Evolutionary conservation across 2,113 vertebrate genomes (phyloP).

Genomic region (Siniperca knerii): DNA sequence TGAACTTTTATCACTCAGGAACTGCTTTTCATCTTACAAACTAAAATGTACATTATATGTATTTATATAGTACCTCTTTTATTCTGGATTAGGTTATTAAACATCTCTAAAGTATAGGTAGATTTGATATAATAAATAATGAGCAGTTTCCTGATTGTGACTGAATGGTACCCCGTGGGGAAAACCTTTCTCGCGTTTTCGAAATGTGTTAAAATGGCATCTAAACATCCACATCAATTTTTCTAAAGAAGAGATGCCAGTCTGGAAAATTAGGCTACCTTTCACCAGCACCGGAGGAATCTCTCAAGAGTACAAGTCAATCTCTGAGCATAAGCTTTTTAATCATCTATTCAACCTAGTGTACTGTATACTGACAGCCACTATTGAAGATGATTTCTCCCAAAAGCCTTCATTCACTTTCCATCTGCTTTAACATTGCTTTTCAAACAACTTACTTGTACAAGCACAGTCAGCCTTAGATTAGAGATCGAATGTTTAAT

Average conservation of each 20-base stretch:
- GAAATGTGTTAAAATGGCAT: conserved; percentile 25
- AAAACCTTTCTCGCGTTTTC: not conserved
- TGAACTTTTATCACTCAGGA: conserved; percentile 13
- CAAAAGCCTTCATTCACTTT: conserved; percentile 36
- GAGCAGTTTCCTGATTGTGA: not conserved
- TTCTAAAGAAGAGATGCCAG: conserved; percentile 20
- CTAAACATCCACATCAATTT: conserved; percentile 35
- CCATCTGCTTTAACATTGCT: conserved; percentile 33
- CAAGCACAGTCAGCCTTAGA: conserved; percentile 11
- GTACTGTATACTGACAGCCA: conserved; percentile 24
- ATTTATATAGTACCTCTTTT: not conserved
- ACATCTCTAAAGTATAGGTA: not conserved
- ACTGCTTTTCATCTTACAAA: not conserved
- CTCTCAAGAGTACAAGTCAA: conserved; percentile 25
- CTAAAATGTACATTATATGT: not conserved
- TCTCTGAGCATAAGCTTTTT: conserved; percentile 40
- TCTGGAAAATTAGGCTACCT: conserved; percentile 58
- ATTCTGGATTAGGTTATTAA: not conserved
- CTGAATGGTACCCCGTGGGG: not conserved
- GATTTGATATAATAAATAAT: not conserved
- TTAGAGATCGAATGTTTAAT: conserved; percentile 35
- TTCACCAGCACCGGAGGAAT: conserved; percentile 52
- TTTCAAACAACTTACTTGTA: conserved; percentile 15
- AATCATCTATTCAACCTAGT: conserved; percentile 49
- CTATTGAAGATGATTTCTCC: conserved; percentile 23